Conservation (phyloP, 2,113 vertebrate genomes). For the Romanogobio albipinnatus region DNA sequence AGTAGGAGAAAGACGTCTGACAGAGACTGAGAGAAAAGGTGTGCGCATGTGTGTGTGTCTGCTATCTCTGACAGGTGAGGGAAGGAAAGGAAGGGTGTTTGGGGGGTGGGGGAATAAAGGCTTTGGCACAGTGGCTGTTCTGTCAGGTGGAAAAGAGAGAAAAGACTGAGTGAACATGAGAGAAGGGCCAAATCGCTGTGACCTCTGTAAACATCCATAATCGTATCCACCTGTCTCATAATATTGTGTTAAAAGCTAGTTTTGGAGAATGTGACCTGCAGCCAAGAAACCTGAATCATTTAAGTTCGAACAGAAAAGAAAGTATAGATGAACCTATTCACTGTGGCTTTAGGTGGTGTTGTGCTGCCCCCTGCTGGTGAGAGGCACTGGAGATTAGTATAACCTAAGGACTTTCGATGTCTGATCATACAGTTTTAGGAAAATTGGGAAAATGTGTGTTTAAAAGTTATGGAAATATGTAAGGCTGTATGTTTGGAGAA, state of each 20-base stretch:
- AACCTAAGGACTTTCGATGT: background rate
- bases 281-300: background rate
- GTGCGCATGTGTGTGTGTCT: background rate
- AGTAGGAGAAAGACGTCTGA: constrained; percentile 32
- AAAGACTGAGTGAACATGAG: constrained; percentile 18
- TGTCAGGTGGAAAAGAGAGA: constrained; percentile 20
- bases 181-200: background rate
- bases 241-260: background rate
- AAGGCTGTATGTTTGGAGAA: background rate
- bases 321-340: background rate
- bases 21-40: constrained; percentile 28
- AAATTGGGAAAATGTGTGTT: background rate
- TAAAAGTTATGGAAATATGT: background rate
- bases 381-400: background rate
- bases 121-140: constrained; percentile 13
- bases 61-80: constrained; percentile 23
- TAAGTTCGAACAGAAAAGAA: background rate
- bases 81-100: constrained; percentile 20
- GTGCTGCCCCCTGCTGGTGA: constrained; percentile 69
- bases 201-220: constrained; percentile 25
- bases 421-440: background rate
- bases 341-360: constrained; percentile 9
- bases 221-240: background rate
- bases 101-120: background rate
- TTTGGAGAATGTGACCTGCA: constrained; percentile 18